Conservation (phyloP, 2,888 invertebrate species). For the Parnassius orleans region DNA sequence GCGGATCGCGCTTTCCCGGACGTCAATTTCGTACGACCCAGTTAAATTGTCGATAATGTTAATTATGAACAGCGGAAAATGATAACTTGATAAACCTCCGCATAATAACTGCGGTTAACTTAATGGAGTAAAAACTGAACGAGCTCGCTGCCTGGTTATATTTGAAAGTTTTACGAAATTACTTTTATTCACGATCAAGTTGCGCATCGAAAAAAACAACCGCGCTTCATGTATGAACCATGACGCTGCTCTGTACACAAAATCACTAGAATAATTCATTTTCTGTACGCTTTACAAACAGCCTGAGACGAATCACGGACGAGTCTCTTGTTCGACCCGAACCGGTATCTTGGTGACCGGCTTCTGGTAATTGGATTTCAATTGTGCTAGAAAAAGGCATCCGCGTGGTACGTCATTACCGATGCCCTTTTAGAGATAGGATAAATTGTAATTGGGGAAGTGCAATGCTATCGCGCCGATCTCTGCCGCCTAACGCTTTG, state of each 20-base stretch:
- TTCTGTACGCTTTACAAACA: constrained; percentile 77
- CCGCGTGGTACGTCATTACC: constrained; percentile 68
- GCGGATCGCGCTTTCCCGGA: constrained; percentile 48
- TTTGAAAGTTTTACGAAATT: constrained; percentile 61
- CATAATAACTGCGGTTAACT: constrained; percentile 33
- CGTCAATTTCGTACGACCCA: constrained; percentile 52
- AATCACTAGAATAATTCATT: constrained; percentile 80
- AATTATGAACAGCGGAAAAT: constrained; percentile 58
- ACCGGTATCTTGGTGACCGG: constrained; percentile 63
- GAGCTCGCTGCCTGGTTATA: constrained; percentile 46
- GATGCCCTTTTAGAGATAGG: constrained; percentile 71
- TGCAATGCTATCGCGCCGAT: constrained; percentile 58
- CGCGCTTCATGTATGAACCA: constrained; percentile 81
- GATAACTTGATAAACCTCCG: constrained; percentile 43
- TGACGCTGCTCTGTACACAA: constrained; percentile 73
- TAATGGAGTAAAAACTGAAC: constrained; percentile 42
- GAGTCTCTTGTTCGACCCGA: constrained; percentile 59
- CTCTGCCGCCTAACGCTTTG: constrained; percentile 66
- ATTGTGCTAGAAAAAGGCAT: constrained; percentile 70
- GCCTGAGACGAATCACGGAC: constrained; percentile 69
- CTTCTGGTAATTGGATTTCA: constrained; percentile 79
- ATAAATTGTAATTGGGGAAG: constrained; percentile 75
- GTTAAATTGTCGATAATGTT: constrained; percentile 56
- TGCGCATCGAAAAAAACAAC: constrained; percentile 71
- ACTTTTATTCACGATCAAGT: constrained; percentile 60